Base-by-base conservation (phyloP, 2,888 invertebrate genomes). In the Netelia melanura region DNA sequence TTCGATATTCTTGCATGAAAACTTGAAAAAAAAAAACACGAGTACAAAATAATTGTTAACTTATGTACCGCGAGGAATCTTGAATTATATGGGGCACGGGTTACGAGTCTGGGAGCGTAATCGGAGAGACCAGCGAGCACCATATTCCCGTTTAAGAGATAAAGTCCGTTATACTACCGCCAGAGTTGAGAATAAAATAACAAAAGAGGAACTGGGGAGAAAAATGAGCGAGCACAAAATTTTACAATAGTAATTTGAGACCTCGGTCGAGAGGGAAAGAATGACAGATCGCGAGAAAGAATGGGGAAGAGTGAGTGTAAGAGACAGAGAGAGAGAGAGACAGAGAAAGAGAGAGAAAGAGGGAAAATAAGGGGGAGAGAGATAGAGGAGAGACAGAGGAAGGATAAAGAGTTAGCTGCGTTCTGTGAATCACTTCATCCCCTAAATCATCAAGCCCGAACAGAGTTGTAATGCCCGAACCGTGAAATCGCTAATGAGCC, bases 161-260 rank as follows among this genome's bases (percentile, higher is more conserved):
- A 58, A 82, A 75, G 71, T 54, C 64, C 43, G 62, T 65, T 75
- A 30, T 70, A 80, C 79, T 79, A 84, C 83, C 75, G 58, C 75
- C 61, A 65, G 75, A 52, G 58, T 74, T 67, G 76, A 61, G 78
- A 82, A 79, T 71, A 81, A 85, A 75, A 76, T 75, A 82, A 79
- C 71, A 75, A 79, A 61, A 67, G 85, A 52, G 38, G 52, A 62
- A 78, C 54, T 17, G 67, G 67, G 30, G 17, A 64, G 81, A 88
- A 88, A 85, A 74, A 72, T 48, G 44, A 30, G 23, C 21, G 71
- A 70, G 21, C 30, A 64, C 38, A 54, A 74, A 87, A 86, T 86
- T 86, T 86, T 83, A 86, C 78, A 89, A 88, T 89, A 90, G 90
- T 90, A 91, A 92, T 92, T 91, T 89, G 89, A 90, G 90, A 89